Percentiles rank a stretch among this genome's conserved stretches.
Evolutionary conservation across 1,140 invertebrate genomes (phyloP).

Genomic region (Bombyx mori): ASM3026992v2 NC_085130.1:8839001-8839500

Average conservation of each 20-base stretch:
- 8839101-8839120: conserved; percentile 51
- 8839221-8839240: conserved; percentile 32
- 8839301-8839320: conserved; percentile 88
- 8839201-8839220: conserved; percentile 46
- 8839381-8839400: conserved; percentile 43
- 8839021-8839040: conserved; percentile 53
- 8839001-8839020: conserved; percentile 43
- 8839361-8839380: conserved; percentile 28
- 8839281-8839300: conserved; percentile 89
- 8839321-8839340: conserved; percentile 45
- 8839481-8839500: conserved; percentile 62
- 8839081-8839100: conserved; percentile 52
- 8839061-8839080: conserved; percentile 62
- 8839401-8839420: conserved; percentile 52
- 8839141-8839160: conserved; percentile 40
- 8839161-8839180: conserved; percentile 32
- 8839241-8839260: conserved; percentile 67
- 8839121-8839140: conserved; percentile 55
- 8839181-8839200: conserved; percentile 45
- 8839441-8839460: conserved; percentile 39
- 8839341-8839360: conserved; percentile 29
- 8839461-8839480: conserved; percentile 62
- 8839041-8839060: conserved; percentile 58
- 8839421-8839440: conserved; percentile 48
- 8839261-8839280: conserved; percentile 75